Evolutionary conservation across 2,888 invertebrate genomes (phyloP).

Genomic region (Lasioglossum leucozonium): DNA sequence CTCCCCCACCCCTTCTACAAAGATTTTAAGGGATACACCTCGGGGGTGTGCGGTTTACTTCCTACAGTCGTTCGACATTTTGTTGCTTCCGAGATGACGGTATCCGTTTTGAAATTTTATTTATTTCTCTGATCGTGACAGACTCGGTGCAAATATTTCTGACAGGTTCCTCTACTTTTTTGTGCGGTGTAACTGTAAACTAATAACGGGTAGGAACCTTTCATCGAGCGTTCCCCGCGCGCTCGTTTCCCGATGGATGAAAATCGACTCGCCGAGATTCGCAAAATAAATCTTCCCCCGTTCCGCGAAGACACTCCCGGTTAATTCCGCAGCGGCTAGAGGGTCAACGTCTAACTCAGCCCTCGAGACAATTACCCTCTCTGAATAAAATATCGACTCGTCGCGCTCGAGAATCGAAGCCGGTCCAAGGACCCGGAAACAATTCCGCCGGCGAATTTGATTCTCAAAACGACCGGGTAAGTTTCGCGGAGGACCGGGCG

Average conservation of each 20-base stretch:
- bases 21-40: neutral
- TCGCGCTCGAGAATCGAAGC: constrained; percentile 7
- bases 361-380: constrained; percentile 13
- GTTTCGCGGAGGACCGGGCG: neutral
- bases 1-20: neutral
- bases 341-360: constrained; percentile 1
- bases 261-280: neutral
- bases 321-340: neutral
- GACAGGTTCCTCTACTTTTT: too few species aligned
- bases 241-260: too few species aligned
- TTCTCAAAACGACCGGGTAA: neutral
- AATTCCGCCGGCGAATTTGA: neutral
- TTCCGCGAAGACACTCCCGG: neutral
- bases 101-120: neutral
- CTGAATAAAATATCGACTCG: constrained; percentile 23
- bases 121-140: neutral
- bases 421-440: neutral
- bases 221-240: neutral
- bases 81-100: neutral
- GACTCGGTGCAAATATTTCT: too few species aligned
- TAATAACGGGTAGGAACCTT: too few species aligned
- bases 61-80: neutral
- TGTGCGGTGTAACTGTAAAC: too few species aligned
- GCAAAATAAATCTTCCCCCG: neutral
- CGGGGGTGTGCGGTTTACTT: neutral